phyloP scores from a whole-genome alignment of 1,140 invertebrate genomes.

The Drosophila yakuba region DNA sequence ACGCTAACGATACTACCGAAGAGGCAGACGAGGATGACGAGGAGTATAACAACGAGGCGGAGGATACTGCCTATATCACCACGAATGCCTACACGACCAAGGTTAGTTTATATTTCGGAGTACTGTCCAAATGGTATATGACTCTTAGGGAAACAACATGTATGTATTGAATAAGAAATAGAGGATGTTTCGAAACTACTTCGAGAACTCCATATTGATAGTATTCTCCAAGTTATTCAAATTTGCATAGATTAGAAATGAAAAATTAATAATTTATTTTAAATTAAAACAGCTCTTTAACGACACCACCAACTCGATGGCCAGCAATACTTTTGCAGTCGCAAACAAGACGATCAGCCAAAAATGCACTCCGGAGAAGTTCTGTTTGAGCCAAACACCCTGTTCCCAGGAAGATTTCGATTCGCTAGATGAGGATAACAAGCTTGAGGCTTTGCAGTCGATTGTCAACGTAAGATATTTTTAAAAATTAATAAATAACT shows the following conservation, averaged over 20 bases:
- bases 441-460: slow-evolving; percentile 76
- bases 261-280: no score
- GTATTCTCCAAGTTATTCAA: no score
- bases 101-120: slow-evolving; percentile 19
- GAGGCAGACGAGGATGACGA: slow-evolving; percentile 59
- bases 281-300: slow-evolving; percentile 41
- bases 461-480: slow-evolving; percentile 65
- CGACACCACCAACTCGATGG: slow-evolving; percentile 33
- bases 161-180: no score
- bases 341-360: slow-evolving; percentile 15
- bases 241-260: no score
- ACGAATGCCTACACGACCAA: slow-evolving; percentile 61
- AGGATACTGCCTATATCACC: slow-evolving; percentile 74
- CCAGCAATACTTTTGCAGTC: slow-evolving; percentile 52
- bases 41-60: slow-evolving; percentile 39
- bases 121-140: no score
- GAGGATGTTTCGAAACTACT: no score
- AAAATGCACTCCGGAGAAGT: slow-evolving; percentile 52
- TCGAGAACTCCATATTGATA: no score
- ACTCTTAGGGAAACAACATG: neutral
- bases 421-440: slow-evolving; percentile 56
- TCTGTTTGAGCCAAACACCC: slow-evolving; percentile 73
- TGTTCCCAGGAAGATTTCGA: slow-evolving; percentile 70
- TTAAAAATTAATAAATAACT: neutral
- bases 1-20: slow-evolving; percentile 68